Percentiles rank a stretch among this genome's conserved stretches.
Evolutionary conservation across 2,888 invertebrate genomes (phyloP).

Genomic region (Achlya flavicornis): DNA sequence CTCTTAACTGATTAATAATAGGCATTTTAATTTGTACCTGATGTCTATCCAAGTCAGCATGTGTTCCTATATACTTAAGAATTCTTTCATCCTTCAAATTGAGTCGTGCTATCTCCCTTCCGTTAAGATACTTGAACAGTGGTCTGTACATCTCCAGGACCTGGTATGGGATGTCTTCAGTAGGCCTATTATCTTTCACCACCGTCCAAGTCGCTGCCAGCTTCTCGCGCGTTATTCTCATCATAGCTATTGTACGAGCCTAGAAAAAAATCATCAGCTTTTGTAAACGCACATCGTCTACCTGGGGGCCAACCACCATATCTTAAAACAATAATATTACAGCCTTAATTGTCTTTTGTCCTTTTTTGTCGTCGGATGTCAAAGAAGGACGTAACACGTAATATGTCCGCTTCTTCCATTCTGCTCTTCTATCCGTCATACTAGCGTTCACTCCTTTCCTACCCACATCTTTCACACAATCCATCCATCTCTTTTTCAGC

Average conservation of each 20-base stretch:
- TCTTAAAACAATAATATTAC: too few relatives aligned
- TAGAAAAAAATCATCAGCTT: slow-evolving; percentile 24
- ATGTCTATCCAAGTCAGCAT: slow-evolving; percentile 66
- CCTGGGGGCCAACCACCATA: too few relatives aligned
- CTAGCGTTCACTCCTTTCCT: too few relatives aligned
- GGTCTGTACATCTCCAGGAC: slow-evolving; percentile 67
- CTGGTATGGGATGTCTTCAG: slow-evolving; percentile 43
- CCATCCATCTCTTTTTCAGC: too few relatives aligned
- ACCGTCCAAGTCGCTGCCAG: slow-evolving; percentile 63
- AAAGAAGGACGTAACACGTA: too few relatives aligned
- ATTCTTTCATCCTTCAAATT: slow-evolving; percentile 63
- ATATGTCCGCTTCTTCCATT: too few relatives aligned
- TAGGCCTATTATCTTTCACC: slow-evolving; percentile 45
- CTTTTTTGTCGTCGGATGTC: too few relatives aligned
- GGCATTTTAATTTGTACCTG: slow-evolving; percentile 48
- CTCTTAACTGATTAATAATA: too few relatives aligned
- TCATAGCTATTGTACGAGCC: slow-evolving; percentile 75
- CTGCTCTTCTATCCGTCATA: too few relatives aligned
- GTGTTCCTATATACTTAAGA: slow-evolving; percentile 68
- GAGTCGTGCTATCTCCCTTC: slow-evolving; percentile 66
- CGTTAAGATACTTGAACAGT: slow-evolving; percentile 69
- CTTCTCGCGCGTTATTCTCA: slow-evolving; percentile 69
- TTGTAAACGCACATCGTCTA: neutral
- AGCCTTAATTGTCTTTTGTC: too few relatives aligned
- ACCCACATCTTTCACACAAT: too few relatives aligned